phyloP scores from a whole-genome alignment of 2,113 vertebrate species.

The Chelonoidis abingdonii region DNA sequence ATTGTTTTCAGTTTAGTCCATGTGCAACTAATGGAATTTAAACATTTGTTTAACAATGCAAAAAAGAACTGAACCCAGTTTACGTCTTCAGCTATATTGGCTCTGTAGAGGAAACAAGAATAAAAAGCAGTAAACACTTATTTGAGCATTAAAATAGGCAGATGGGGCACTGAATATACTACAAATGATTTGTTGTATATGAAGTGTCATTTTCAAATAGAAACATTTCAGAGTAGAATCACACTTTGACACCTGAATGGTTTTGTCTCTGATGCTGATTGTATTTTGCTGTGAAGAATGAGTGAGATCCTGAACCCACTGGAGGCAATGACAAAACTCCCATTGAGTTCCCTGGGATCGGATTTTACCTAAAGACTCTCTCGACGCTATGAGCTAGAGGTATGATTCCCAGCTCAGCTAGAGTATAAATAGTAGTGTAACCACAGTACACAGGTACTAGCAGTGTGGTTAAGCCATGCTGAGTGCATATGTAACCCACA shows the following conservation, averaged over 20 bases:
- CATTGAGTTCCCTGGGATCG: neutral
- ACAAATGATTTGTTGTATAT: neutral
- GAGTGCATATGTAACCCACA: too few species aligned
- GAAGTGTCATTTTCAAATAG: neutral
- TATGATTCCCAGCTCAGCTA: too few species aligned
- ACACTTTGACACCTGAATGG: neutral
- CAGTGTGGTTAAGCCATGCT: too few species aligned
- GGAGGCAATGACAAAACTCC: neutral
- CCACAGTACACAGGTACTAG: too few species aligned
- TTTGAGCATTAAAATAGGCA: neutral
- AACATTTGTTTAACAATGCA: neutral
- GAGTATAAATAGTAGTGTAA: too few species aligned
- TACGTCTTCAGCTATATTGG: neutral
- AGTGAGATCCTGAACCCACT: neutral
- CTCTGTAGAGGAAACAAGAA: neutral
- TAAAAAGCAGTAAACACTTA: neutral
- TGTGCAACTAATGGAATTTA: neutral
- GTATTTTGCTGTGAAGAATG: neutral
- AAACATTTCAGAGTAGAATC: neutral
- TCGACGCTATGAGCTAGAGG: too few species aligned
- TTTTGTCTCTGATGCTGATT: neutral
- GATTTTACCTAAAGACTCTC: too few species aligned
- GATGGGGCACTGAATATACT: neutral
- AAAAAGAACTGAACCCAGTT: neutral
- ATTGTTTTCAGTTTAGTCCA: neutral